Evolutionary conservation across 1,140 invertebrate genomes (phyloP).

Genomic region (Drosophila athabasca): DNA sequence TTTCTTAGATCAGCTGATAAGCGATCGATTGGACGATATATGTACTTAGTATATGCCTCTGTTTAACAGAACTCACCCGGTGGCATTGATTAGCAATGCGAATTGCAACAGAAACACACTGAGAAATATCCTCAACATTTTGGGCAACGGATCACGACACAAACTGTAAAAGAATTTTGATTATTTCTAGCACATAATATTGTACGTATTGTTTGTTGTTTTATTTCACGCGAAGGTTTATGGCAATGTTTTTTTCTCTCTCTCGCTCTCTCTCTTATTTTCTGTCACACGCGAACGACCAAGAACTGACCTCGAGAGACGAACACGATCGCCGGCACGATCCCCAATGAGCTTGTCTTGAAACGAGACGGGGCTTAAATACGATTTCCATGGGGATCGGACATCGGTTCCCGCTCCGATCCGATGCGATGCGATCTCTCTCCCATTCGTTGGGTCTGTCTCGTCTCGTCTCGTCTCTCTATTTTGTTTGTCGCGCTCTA

Average conservation of each 20-base stretch:
- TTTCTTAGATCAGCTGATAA: constrained; percentile 11
- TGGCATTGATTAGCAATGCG: constrained; percentile 52
- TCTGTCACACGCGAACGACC: neutral
- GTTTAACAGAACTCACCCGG: constrained; percentile 42
- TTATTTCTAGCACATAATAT: neutral
- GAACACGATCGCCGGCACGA: constrained; percentile 28
- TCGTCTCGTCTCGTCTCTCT: neutral
- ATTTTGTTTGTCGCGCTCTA: constrained; percentile 2
- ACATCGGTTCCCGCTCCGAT: constrained; percentile 9
- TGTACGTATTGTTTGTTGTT: neutral
- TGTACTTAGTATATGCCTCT: neutral
- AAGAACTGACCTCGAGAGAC: constrained; percentile 13
- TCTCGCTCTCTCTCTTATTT: neutral
- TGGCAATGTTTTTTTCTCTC: constrained; percentile 2
- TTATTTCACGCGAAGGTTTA: neutral
- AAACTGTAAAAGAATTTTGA: constrained; percentile 8
- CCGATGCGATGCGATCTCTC: neutral
- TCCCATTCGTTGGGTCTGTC: neutral
- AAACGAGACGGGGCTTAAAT: constrained; percentile 44
- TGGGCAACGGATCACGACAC: constrained; percentile 7
- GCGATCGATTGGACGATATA: constrained; percentile 2
- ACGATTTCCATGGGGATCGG: constrained; percentile 18
- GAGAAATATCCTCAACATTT: constrained; percentile 50
- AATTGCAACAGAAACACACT: constrained; percentile 45
- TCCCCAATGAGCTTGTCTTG: constrained; percentile 54